These are phyloP conservation scores for Cantharis flavilabris DNA, from an alignment of 2,888 invertebrate genomes.

Conservation along the genomic window DNA sequence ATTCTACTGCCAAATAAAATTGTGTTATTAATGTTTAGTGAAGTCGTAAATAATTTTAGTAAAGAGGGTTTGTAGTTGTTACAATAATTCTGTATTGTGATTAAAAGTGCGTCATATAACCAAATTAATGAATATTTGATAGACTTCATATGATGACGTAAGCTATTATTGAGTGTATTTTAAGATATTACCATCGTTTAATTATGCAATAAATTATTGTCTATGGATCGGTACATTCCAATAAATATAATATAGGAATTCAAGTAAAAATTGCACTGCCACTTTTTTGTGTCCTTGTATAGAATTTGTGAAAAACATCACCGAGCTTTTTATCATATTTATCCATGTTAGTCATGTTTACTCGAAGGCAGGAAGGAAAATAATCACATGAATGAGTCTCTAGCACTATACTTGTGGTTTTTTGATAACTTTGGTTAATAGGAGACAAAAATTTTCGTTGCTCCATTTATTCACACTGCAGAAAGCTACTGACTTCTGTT, in stretches of 20 bases:
- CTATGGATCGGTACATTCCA: neutral
- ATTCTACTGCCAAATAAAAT: slow-evolving; percentile 4
- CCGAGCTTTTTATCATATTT: neutral
- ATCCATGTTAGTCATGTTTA: neutral
- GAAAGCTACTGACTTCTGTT: neutral
- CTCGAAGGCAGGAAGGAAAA: neutral
- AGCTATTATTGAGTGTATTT: neutral
- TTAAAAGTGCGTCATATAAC: neutral
- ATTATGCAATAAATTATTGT: neutral
- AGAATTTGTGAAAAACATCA: neutral
- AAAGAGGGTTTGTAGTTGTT: neutral
- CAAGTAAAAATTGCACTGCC: neutral
- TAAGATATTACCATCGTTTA: neutral
- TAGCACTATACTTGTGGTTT: neutral
- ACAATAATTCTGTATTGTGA: neutral
- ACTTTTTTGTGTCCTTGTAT: neutral
- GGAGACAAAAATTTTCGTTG: neutral
- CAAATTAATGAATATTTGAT: neutral
- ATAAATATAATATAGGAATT: neutral
- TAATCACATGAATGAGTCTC: neutral
- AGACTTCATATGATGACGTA: neutral
- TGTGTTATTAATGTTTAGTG: neutral
- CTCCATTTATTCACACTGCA: neutral
- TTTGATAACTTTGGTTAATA: neutral
- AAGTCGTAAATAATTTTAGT: neutral